Evolutionary conservation across 2,113 vertebrate genomes (phyloP).

Genomic region (Pluvianellus socialis): DNA sequence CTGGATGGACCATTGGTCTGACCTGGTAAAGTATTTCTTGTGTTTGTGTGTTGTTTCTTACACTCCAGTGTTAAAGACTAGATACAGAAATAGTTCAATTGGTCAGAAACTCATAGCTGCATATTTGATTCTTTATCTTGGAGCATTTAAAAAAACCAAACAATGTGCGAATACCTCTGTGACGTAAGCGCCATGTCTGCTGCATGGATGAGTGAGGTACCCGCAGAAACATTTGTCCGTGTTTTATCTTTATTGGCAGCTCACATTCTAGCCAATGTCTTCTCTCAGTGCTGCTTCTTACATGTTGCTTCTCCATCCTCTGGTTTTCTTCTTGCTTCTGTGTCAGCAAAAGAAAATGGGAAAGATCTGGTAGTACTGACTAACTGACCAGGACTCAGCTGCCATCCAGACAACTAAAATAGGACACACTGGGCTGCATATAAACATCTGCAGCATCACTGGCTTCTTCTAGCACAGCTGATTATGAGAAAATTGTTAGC

Average conservation of each 20-base stretch:
- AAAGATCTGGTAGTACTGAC: neutral
- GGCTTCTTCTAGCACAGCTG: neutral
- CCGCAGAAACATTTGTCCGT: neutral
- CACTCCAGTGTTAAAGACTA: neutral
- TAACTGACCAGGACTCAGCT: neutral
- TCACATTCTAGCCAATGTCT: neutral
- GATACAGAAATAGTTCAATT: neutral
- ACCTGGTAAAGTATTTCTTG: neutral
- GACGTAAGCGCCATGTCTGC: neutral
- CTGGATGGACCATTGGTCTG: neutral
- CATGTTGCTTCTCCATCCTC: neutral
- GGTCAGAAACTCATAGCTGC: neutral
- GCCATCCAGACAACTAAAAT: neutral
- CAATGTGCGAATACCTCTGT: neutral
- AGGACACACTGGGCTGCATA: neutral
- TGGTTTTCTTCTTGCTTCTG: neutral
- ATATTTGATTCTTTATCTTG: neutral
- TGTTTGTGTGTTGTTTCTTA: neutral
- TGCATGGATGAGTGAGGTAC: neutral
- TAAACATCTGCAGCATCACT: neutral
- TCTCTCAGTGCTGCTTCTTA: neutral
- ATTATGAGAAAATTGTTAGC: neutral
- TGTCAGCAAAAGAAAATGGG: neutral
- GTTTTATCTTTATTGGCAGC: neutral
- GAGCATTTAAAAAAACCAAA: neutral